Conservation (phyloP, 2,113 vertebrate genomes). For the Symphodus melops region DNA sequence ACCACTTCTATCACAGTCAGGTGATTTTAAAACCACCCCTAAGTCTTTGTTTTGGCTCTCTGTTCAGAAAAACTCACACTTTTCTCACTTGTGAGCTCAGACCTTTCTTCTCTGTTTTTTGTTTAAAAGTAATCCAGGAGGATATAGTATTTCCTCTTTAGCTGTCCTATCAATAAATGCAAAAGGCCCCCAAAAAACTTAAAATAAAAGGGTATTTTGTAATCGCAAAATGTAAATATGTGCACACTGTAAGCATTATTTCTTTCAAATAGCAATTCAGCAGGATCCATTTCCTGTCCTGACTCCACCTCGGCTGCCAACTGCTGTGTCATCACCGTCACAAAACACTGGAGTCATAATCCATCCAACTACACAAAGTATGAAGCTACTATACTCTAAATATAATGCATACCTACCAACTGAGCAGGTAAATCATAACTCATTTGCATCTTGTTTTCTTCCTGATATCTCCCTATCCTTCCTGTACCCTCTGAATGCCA, state of each 20-base stretch:
- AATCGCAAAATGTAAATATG: no score
- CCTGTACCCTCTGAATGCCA: constrained; percentile 9
- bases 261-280: constrained; percentile 21
- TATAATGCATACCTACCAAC: background rate
- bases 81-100: no score
- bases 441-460: background rate
- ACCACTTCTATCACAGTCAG: background rate
- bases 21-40: background rate
- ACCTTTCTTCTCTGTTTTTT: no score
- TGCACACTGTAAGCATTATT: background rate
- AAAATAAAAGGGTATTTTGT: no score
- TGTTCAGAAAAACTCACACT: no score
- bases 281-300: constrained; percentile 61
- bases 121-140: no score
- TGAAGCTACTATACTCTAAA: background rate
- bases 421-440: no score
- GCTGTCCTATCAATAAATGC: no score
- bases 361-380: constrained; percentile 56
- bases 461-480: background rate
- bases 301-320: constrained; percentile 18
- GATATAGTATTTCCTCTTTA: no score
- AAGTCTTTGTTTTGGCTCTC: no score
- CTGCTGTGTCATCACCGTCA: background rate
- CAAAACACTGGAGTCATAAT: constrained; percentile 1
- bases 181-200: no score